Conservation (phyloP, 2,113 vertebrate genomes). For the Cathartes aura region DNA sequence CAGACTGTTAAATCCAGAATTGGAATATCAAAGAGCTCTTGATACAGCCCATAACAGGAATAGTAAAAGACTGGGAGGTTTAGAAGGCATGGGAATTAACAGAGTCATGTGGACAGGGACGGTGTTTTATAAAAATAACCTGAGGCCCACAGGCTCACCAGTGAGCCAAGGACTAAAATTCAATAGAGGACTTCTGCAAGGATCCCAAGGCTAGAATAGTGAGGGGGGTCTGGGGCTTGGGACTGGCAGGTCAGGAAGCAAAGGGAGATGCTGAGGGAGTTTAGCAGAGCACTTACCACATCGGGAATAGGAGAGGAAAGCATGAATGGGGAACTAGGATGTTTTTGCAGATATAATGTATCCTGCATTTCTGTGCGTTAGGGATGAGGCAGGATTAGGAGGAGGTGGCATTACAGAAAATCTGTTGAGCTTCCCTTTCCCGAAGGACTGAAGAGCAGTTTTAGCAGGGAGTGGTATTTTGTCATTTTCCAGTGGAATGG, state of each 20-base stretch:
- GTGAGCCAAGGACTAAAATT: not conserved
- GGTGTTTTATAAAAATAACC: not conserved
- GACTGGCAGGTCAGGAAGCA: not conserved
- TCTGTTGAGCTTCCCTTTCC: not conserved
- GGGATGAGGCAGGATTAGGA: not conserved
- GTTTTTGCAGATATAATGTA: not conserved
- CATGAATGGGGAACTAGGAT: not conserved
- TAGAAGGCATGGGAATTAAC: not conserved
- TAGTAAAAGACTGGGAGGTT: not conserved
- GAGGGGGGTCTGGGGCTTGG: not conserved
- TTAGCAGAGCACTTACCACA: not conserved
- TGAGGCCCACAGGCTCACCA: not conserved
- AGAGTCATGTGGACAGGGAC: not conserved
- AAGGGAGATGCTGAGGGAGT: not conserved
- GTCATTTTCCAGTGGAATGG: not conserved
- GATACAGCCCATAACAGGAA: not conserved
- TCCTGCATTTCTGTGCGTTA: not conserved
- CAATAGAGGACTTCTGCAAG: not conserved
- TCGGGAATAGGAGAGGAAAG: not conserved
- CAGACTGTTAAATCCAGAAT: not conserved
- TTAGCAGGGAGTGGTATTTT: not conserved
- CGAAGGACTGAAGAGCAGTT: not conserved
- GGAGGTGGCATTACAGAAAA: not conserved
- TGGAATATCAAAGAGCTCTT: not conserved
- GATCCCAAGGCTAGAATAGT: not conserved